Evolutionary conservation across 2,113 vertebrate genomes (phyloP), one percentile per base, ranked within the genome.

Genomic region (Syrrhaptes paradoxus): DNA sequence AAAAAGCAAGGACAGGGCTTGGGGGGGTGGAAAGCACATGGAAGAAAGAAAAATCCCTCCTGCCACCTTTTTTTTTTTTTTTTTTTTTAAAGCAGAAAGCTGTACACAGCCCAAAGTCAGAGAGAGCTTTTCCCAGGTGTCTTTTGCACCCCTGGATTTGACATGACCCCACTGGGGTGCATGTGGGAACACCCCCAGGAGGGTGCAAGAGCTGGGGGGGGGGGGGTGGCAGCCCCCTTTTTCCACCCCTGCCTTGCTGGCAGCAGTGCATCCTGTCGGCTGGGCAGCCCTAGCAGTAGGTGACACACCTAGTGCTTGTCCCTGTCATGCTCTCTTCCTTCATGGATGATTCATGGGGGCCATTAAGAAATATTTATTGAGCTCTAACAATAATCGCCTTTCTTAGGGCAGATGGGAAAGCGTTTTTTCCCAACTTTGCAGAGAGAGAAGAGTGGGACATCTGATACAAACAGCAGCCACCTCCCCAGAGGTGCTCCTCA

Each of bases 241-340:
- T 34, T 26, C n/a, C 32, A 18, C 9, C 25, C 9, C 6, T 41
- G 12, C n/a, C 8, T 41, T 71, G 28, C 62, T 73, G 58, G 36
- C 63, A 85, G 49, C 11, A 34, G 12, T 17, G 10, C n/a, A 25
- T 29, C 15, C 32, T 12, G 1, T 0, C 0, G 6, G 38, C 63
- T 4, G 7, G 48, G 58, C 63, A 82, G 36, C 48, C 16, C 12
- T 10, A 31, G 26, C 63, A 87, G 70, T 29, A 72, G 46, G 38
- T 13, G 49, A 38, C 26, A 41, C 63, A 65, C 41, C 41, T 41
- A 49, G 54, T n/a, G 13, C 58, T 75, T 32, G 49, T 38, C 31
- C 6, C 2, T 34, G 1, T 51, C 71, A 2, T 16, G 10, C 75
- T 79, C 76, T 25, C 32, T 62, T 76, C 49, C 41, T 52, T 54